These are phyloP conservation scores for Cettia cetti DNA, from an alignment of 2,113 vertebrate species.

Conservation along the genomic window DNA sequence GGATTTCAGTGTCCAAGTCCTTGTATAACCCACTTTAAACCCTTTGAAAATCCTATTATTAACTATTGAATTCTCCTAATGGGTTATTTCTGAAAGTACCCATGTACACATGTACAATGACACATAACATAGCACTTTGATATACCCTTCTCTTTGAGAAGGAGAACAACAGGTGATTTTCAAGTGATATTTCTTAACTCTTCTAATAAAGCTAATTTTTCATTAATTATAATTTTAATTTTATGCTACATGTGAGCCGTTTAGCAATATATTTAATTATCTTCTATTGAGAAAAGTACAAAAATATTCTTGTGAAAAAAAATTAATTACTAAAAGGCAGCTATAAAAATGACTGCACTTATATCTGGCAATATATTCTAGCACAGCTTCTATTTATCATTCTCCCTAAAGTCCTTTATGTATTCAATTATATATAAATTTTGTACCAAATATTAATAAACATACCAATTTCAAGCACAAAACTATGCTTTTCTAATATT, in stretches of 20 bases:
- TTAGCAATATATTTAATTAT: background rate
- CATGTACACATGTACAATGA: too few relatives aligned
- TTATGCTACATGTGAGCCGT: background rate
- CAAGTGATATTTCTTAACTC: background rate
- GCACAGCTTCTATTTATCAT: background rate
- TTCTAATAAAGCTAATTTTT: background rate
- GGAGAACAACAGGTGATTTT: background rate
- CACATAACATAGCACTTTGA: background rate
- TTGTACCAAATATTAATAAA: background rate
- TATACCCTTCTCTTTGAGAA: background rate
- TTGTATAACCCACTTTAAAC: background rate
- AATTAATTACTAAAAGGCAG: background rate
- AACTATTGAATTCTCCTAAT: background rate
- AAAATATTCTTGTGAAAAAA: background rate
- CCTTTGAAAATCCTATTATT: background rate
- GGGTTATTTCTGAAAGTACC: background rate
- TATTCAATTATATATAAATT: background rate
- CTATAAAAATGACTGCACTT: background rate
- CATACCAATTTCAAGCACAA: background rate
- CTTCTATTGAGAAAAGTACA: background rate
- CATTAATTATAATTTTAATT: background rate
- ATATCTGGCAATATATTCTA: background rate
- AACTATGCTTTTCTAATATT: background rate
- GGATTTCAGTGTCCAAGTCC: background rate
- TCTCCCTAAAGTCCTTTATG: background rate